Base-by-base conservation (phyloP, 2,797 vertebrate species). In the Sebastes trivittatus region DNA sequence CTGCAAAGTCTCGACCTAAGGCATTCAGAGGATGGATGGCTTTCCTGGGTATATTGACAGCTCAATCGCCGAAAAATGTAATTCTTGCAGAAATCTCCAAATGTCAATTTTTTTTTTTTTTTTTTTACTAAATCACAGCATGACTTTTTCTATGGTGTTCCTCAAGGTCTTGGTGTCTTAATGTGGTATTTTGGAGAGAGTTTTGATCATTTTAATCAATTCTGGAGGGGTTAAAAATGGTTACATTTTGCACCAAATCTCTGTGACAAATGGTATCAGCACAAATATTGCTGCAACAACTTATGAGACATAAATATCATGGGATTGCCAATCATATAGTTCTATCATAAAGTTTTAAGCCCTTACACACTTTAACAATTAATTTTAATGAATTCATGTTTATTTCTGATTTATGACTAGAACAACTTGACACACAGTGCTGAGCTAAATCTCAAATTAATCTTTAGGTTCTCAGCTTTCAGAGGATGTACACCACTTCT, bases 41-140 rank as follows among this genome's bases (percentile, higher is more conserved):
- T 54, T 54, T 54, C 20, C 9, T n/a, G 7, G 49, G 16, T 54
- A 54, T 22, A 54, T 10, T 54, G 9, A 10, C 20, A 54, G 46
- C 7, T 18, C 46, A 49, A 20, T 3, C 1, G 7, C 46, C 16
- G 42, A 49, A 20, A 49, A 49, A 49, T 49, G 1, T 20, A 20
- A 49, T 49, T 49, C 46, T 49, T 49, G 46, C 18, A 49, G 46
- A 49, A 49, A 49, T 49, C 7, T 49, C 18, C 16, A 54, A 54
- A n/a, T 22, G 49, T 20, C 20, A 54, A 10, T 0, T 38, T 0
- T n/a, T n/a, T 49, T 49, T 0, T 38, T 0, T n/a, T n/a, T 49
- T 49, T 20, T 10, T n/a, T 0, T n/a, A 52, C 3, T 20, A n/a
- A 52, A 52, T 52, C 49, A 52, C 20, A n/a, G 9, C 20, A 52